Evolutionary conservation across 1,140 invertebrate species (phyloP), one percentile per base, ranked within the genome.

Genomic region (Bombus breviceps): DNA sequence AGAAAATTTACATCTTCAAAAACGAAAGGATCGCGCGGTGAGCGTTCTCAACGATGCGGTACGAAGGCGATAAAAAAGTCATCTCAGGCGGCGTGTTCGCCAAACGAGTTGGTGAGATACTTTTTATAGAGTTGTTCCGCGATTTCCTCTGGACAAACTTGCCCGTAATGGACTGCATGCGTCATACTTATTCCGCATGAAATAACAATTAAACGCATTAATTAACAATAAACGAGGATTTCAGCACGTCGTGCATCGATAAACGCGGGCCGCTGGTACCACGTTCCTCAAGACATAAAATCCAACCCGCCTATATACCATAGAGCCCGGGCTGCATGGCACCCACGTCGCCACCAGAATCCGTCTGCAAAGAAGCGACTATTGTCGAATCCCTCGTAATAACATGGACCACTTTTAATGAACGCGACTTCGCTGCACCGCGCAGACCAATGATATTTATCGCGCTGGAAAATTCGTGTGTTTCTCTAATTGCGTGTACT

Each of bases 141-240:
- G 73, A 85, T 85, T 80, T 81, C 77, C 68, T n/a, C 77, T 28
- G 57, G 41, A 80, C 83, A 64, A 73, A 81, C 57, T 81, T 68
- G 74, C 62, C n/a, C 77, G 77, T 85, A 85, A 85, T 81, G 69
- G 78, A 32, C 77, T 9, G 59, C 69, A 41, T 85, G 37, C 57
- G 47, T 85, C 83, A 85, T 85, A 73, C 78, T 85, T 85, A 81
- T 73, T 64, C 43, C 83, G 83, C 83, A 85, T 85, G 83, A 85
- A 85, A 85, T 85, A 85, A 85, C 83, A 81, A 85, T 85, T 85
- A 73, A 74, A 71, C 66, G 81, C 86, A 89, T 89, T 89, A 90
- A 89, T 89, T 88, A 89, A 90, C 81, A 83, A 89, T 89, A 84
- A 90, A 88, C 81, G 74, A 64, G 75, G 80, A 86, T 73, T 81